Conservation (phyloP, 2,888 invertebrate species). For the Dorcus hopei region DNA sequence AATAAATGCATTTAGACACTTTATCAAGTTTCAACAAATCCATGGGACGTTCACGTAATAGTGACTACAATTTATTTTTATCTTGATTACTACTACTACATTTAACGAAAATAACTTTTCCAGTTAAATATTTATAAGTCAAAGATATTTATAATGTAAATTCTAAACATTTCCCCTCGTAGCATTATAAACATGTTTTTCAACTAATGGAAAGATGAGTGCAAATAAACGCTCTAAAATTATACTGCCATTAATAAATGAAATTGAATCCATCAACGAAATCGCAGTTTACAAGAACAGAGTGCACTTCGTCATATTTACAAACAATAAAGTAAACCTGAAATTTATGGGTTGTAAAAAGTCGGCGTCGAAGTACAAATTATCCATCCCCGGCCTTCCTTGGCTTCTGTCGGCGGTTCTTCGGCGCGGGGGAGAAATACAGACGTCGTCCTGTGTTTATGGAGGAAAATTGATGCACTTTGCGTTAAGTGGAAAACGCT, state of each 20-base stretch:
- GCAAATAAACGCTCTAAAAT: neutral
- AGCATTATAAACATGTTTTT: too few species aligned
- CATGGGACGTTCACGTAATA: too few species aligned
- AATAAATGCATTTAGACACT: too few species aligned
- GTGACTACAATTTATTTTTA: too few species aligned
- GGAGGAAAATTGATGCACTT: slow-evolving; percentile 47
- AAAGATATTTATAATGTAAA: too few species aligned
- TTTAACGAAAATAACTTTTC: too few species aligned
- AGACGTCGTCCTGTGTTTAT: slow-evolving; percentile 36
- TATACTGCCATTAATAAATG: neutral
- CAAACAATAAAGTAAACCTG: slow-evolving; percentile 21
- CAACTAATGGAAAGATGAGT: too few species aligned
- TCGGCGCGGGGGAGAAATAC: slow-evolving; percentile 15
- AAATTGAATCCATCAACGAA: neutral
- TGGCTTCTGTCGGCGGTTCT: neutral
- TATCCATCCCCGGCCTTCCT: neutral
- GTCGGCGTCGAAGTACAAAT: slow-evolving; percentile 18
- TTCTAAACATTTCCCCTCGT: too few species aligned
- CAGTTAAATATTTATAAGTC: too few species aligned
- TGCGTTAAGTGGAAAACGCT: slow-evolving; percentile 47
- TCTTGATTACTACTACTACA: too few species aligned
- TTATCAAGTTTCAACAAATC: too few species aligned
- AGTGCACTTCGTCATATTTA: slow-evolving; percentile 29
- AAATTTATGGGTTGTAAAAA: slow-evolving; percentile 23
- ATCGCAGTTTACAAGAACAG: slow-evolving; percentile 22